These are phyloP conservation scores for Cephonodes hylas DNA, from an alignment of 2,888 invertebrate species.

Conservation along the genomic window DNA sequence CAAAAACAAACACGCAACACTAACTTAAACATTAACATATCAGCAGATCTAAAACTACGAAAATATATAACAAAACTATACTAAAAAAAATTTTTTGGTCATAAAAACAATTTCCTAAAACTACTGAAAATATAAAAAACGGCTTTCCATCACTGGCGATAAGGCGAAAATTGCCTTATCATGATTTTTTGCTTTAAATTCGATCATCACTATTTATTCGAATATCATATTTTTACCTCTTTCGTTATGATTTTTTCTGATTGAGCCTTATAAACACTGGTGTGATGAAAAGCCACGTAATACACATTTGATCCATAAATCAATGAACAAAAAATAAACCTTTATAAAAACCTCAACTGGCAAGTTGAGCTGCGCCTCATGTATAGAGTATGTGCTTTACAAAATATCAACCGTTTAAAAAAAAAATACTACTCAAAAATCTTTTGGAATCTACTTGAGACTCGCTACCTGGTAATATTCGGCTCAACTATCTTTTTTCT, in stretches of 20 bases:
- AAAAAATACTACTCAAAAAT: neutral
- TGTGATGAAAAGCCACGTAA: neutral
- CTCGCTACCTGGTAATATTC: neutral
- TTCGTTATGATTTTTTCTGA: no score
- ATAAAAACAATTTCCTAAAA: neutral
- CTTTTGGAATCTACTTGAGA: neutral
- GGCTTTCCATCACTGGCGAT: neutral
- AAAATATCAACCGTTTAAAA: neutral
- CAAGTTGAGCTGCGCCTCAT: neutral
- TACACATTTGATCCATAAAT: neutral
- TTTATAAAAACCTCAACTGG: neutral
- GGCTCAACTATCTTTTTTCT: neutral
- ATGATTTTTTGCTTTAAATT: no score
- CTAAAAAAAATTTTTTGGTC: neutral
- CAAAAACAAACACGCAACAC: neutral
- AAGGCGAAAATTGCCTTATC: neutral
- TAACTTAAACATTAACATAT: neutral
- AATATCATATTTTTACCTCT: no score
- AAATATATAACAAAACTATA: neutral
- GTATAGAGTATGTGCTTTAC: neutral
- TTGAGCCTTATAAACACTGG: neutral
- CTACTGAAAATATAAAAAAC: neutral
- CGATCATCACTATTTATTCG: no score
- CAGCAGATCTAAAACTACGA: slow-evolving; percentile 8
- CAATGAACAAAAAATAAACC: no score